Evolutionary conservation across 1,140 invertebrate genomes (phyloP).

Genomic region (Dendrolimus kikuchii): DNA sequence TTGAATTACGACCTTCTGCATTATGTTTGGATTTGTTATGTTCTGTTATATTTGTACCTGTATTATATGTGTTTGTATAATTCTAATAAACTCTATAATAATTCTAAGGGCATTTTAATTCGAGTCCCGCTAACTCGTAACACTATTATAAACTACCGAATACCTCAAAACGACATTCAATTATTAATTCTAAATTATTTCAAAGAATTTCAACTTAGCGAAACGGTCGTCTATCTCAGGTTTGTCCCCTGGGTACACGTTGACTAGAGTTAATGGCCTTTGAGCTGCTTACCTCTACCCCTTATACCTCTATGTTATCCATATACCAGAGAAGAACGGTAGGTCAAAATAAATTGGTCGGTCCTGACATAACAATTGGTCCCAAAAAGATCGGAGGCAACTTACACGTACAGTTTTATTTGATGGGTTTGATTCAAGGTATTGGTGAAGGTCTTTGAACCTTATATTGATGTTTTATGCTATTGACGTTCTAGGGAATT

Average conservation of each 20-base stretch:
- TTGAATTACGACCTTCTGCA: too few species aligned
- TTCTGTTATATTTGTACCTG: too few species aligned
- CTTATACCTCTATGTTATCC: background rate
- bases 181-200: slow-evolving; percentile 30
- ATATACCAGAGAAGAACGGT: background rate
- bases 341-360: slow-evolving; percentile 21
- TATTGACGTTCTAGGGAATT: too few species aligned
- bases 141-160: background rate
- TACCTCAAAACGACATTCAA: background rate
- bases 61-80: too few species aligned
- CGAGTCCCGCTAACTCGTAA: too few species aligned
- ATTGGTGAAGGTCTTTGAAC: background rate
- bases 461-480: too few species aligned
- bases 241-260: slow-evolving; percentile 17
- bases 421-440: background rate
- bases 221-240: slow-evolving; percentile 24
- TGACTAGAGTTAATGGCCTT: slow-evolving; percentile 16
- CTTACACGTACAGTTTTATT: slow-evolving; percentile 2
- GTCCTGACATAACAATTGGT: slow-evolving; percentile 42
- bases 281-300: background rate
- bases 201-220: slow-evolving; percentile 21
- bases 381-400: slow-evolving; percentile 1
- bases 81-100: too few species aligned
- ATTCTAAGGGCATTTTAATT: too few species aligned
- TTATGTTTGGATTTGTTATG: too few species aligned